A percentile compares a stretch with the other conserved stretches of the same genome.
phyloP scores from a whole-genome alignment of 2,888 invertebrate genomes.

The Pachymerium ferrugineum region DNA sequence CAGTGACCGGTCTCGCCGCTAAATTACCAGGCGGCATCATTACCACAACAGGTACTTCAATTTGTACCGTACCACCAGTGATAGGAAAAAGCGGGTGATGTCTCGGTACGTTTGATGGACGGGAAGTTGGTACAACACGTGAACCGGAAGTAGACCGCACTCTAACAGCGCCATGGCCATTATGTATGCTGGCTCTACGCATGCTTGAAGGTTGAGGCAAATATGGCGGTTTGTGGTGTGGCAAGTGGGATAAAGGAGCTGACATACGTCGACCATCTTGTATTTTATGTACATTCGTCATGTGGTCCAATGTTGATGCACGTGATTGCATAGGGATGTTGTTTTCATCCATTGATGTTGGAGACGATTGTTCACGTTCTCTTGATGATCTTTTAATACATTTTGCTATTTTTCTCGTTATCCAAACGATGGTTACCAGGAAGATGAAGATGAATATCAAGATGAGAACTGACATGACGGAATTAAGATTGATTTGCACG shows the following conservation, averaged over 20 bases:
- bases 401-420: background rate
- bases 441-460: background rate
- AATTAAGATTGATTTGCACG: background rate
- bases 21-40: background rate
- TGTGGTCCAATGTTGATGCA: background rate
- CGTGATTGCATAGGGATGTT: background rate
- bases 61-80: constrained; percentile 2
- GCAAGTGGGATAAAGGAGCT: no score
- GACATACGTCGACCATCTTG: background rate
- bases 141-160: constrained; percentile 4
- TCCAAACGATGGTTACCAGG: background rate
- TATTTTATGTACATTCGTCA: background rate
- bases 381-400: background rate
- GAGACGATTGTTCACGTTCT: background rate
- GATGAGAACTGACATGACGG: background rate
- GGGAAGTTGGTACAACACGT: background rate
- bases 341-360: background rate
- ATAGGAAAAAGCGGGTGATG: background rate
- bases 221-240: background rate
- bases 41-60: constrained; percentile 23
- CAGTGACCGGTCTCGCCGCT: background rate
- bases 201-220: background rate
- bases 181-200: background rate
- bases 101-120: background rate
- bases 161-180: background rate